These are phyloP conservation scores for Oceanodroma tethys DNA, from an alignment of 2,113 vertebrate species.

Conservation along the genomic window DNA sequence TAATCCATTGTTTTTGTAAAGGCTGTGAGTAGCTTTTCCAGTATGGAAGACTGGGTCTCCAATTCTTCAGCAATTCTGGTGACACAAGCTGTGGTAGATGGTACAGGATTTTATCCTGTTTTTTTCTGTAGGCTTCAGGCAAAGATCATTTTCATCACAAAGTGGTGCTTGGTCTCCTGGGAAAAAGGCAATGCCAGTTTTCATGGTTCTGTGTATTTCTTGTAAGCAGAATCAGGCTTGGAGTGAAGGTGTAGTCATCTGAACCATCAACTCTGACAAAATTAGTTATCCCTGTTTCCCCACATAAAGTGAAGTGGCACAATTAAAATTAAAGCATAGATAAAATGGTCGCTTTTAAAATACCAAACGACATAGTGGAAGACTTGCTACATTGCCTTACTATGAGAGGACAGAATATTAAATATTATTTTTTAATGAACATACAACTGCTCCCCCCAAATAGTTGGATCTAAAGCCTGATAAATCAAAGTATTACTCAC, in stretches of 20 bases:
- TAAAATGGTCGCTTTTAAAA: background rate
- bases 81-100: background rate
- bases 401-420: background rate
- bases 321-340: background rate
- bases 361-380: background rate
- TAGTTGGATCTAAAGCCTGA: background rate
- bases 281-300: background rate
- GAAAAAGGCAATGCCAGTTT: background rate
- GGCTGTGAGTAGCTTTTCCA: background rate
- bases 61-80: background rate
- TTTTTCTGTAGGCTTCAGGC: background rate
- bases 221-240: background rate
- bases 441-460: background rate
- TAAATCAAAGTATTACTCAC: slow-evolving; percentile 46
- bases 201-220: background rate
- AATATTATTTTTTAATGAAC: background rate
- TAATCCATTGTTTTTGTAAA: background rate
- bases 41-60: background rate
- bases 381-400: background rate
- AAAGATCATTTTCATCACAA: background rate
- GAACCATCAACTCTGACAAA: background rate
- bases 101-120: background rate
- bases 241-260: background rate
- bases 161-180: background rate
- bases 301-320: background rate